Evolutionary conservation across 2,113 vertebrate genomes (phyloP), one percentile per base, ranked within the genome.

Genomic region (Phyllopteryx taeniolatus): DNA sequence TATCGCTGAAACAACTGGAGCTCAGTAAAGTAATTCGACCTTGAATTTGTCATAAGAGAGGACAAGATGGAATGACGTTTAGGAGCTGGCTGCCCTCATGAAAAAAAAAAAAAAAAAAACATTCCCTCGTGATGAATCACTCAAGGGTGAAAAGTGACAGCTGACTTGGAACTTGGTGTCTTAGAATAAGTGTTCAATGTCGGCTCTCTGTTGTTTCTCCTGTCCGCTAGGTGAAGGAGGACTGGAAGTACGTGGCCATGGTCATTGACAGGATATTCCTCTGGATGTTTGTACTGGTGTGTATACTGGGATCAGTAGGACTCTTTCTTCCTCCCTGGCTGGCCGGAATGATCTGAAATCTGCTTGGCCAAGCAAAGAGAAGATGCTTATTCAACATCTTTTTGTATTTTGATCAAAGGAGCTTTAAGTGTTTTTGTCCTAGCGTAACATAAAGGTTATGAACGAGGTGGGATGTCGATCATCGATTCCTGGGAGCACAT

Each of bases 211-310:
- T 85, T 42, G 79, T 88, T 67, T 79, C 66, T 67, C 31, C 19
- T 22, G 10, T 5, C 57, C 65, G 31, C 70, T 88, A 99, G 98
- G 96, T 98, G 86, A 98, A 96, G 83, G 96, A 98, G 71, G 98
- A 99, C 90, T 99, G 98, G 98, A 99, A 98, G 77, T 99, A 97
- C 0, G 96, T 99, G 22, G 98, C 96, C 1, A 98, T 99, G 98
- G 98, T 99, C 86, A 96, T 99, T 14, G 98, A 99, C 91, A 92
- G 98, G 77, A 97, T 99, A 87, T 99, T 99, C 88, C 94, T 99
- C 75, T 99, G 98, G 98, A 95, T 99, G 94, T 99, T 99, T 87
- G 89, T 99, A 77, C 85, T 98, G 0, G 96, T 98, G 76, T 99
- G 98, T 67, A 90, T 99, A 79, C 91, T 99, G 91, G 98, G 98